These are phyloP conservation scores for Cynodonichthys magdalenae DNA, from an alignment of 2,797 vertebrate species.

Conservation along the genomic window DNA sequence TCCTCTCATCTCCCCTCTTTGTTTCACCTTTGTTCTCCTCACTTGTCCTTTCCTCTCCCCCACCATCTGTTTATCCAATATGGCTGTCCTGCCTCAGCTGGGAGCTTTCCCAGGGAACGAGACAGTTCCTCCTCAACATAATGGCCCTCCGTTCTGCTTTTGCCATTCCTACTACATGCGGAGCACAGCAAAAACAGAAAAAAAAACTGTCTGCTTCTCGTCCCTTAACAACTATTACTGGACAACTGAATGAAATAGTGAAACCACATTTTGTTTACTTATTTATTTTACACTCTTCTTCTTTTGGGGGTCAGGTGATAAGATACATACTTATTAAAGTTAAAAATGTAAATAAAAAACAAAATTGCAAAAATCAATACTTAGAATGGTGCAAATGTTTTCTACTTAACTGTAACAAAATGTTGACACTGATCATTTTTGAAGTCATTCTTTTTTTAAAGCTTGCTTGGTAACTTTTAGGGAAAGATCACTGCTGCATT, in stretches of 20 bases:
- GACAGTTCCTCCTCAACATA: constrained; percentile 77
- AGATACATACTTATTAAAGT: constrained; percentile 50
- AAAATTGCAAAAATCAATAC: no score
- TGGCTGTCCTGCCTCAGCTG: constrained; percentile 75
- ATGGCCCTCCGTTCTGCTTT: constrained; percentile 79
- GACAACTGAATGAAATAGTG: constrained; percentile 73
- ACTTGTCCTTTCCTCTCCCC: constrained; percentile 68
- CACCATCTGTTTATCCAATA: constrained; percentile 85
- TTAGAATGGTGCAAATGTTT: no score
- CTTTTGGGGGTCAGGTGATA: constrained; percentile 68
- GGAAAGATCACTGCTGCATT: neutral
- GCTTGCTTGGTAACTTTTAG: neutral
- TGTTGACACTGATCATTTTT: no score
- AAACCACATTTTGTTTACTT: constrained; percentile 62
- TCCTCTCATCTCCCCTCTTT: constrained; percentile 71
- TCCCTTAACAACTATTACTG: constrained; percentile 68
- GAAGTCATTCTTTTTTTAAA: no score
- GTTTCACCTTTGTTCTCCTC: constrained; percentile 71
- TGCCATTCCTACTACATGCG: constrained; percentile 76
- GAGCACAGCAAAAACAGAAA: constrained; percentile 37
- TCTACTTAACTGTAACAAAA: no score
- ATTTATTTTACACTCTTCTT: constrained; percentile 52
- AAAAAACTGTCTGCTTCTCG: constrained; percentile 62
- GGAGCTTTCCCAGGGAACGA: constrained; percentile 80
- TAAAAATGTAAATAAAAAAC: neutral